Evolutionary conservation across 2,888 invertebrate species (phyloP).

Genomic region (Sepioteuthis lessoniana): DNA sequence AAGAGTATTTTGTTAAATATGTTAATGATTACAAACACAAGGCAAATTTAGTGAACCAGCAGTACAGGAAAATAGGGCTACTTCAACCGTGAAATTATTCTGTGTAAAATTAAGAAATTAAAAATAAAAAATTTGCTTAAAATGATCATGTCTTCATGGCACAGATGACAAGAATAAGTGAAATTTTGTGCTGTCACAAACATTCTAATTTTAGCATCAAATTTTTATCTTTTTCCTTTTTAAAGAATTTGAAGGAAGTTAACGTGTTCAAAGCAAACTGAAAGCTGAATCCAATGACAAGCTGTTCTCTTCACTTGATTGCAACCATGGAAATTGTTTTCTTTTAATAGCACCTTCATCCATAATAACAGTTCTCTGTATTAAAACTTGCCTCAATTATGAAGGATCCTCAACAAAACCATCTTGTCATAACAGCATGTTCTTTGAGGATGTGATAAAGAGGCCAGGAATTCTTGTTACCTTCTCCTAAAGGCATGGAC

Average conservation of each 20-base stretch:
- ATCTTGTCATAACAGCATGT: constrained; percentile 33
- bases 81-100: too few species aligned
- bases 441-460: background rate
- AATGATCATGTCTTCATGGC: background rate
- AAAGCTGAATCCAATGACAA: background rate
- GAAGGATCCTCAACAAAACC: background rate
- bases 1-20: too few species aligned
- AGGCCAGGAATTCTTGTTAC: constrained; percentile 10
- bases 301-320: background rate
- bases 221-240: background rate
- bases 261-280: background rate
- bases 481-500: constrained; percentile 14
- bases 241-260: background rate
- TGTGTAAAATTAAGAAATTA: too few species aligned
- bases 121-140: background rate
- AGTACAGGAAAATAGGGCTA: too few species aligned
- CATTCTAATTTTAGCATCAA: background rate
- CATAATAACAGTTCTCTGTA: background rate
- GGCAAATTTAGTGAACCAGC: too few species aligned
- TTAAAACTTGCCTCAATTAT: constrained; percentile 20
- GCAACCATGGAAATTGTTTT: background rate
- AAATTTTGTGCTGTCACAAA: background rate
- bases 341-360: background rate
- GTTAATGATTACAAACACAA: too few species aligned
- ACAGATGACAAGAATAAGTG: background rate